Base-by-base conservation (phyloP, 2,888 invertebrate genomes). In the Coleophora deauratella region DNA sequence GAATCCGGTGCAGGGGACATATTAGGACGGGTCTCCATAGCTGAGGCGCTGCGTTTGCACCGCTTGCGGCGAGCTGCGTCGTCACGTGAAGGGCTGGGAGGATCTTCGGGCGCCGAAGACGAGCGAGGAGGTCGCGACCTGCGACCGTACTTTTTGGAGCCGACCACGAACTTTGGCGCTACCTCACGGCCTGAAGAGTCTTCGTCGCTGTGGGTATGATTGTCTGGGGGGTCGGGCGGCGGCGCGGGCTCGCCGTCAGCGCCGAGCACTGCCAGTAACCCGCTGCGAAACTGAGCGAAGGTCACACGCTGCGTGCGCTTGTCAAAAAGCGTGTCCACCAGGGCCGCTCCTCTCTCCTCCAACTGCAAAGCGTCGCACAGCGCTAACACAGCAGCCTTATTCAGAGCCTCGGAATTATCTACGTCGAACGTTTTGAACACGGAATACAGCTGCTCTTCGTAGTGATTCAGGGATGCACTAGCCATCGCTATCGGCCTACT, bases 341-440 rank as follows among this genome's bases (percentile, higher is more conserved):
- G 81, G 47, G 89, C 85, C 31, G 87, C 78, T 44, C 91, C 89
- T 46, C 90, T 90, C 55, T 92, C 92, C 54, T 93, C 93, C 38
- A 95, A 86, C 76, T 94, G 93, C 46, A 94, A 87, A 50, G 93
- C 90, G 60, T 91, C 90, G 70, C 94, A 94, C 37, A 95, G 85
- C 47, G 88, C 88, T 40, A 87, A 76, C 52, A 94, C 86, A 35
- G 93, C 91, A 35, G 88, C 84, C 57, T 86, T 87, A 63, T 91
- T 90, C 51, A 94, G 72, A 58, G 90, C 88, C 54, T 91, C 91
- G 61, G 88, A 86, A 59, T 89, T 90, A 64, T 90, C 89, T 51
- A 87, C 86, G 74, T 93, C 91, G 78, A 93, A 93, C 64, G 92
- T 93, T 70, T 92, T 90, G 66, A 94, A 95, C 65, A 94, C 93